Evolutionary conservation across 2,797 vertebrate genomes (phyloP).

Genomic region (Neopelma chrysocephalum): DNA sequence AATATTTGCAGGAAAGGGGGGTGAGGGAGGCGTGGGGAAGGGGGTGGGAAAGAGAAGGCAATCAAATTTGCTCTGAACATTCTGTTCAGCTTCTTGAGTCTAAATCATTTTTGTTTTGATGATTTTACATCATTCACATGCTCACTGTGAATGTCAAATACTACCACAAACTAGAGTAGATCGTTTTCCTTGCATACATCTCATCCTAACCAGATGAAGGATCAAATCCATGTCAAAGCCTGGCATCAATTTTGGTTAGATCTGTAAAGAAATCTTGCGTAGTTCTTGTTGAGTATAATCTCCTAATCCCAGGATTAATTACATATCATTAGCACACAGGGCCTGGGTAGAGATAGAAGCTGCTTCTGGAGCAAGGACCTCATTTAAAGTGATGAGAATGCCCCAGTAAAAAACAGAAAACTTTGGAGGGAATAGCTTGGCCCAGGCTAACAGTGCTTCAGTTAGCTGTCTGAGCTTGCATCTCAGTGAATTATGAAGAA

Average conservation of each 20-base stretch:
- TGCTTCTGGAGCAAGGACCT: not conserved
- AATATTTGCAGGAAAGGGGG: not conserved
- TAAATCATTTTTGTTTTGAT: not conserved
- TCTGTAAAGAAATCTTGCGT: not conserved
- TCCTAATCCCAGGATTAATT: not conserved
- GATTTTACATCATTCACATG: not conserved
- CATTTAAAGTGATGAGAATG: not conserved
- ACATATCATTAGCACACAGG: not conserved
- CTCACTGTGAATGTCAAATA: not conserved
- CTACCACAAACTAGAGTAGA: not conserved
- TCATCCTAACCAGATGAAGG: not conserved
- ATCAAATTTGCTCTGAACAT: not conserved
- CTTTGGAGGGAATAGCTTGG: not conserved
- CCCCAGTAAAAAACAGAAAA: not conserved
- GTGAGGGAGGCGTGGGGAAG: not conserved
- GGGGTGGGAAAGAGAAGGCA: not conserved
- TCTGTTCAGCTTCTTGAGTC: not conserved
- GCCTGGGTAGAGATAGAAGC: not conserved
- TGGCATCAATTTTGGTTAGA: rapidly evolving
- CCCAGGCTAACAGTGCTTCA: not conserved
- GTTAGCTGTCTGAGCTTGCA: not conserved
- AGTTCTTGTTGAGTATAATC: not conserved
- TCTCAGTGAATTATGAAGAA: not conserved
- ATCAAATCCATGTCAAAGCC: not conserved
- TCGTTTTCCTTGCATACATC: not conserved